These are phyloP conservation scores for Sarcophaga rosellei DNA, from an alignment of 2,888 invertebrate species.

Conservation along the genomic window DNA sequence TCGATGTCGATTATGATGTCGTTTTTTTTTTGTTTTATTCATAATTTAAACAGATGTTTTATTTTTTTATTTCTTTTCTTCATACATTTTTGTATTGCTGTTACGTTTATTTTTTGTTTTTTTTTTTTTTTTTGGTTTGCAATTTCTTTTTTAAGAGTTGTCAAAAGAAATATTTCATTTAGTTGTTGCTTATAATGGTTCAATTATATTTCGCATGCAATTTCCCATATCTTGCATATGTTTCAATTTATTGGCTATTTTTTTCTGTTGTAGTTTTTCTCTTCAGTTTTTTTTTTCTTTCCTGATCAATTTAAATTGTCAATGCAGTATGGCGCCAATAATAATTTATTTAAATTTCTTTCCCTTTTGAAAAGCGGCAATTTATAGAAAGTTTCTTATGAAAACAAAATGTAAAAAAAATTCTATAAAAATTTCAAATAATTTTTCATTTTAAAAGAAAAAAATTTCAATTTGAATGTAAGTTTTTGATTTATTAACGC, in stretches of 20 bases:
- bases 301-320: conserved; percentile 68
- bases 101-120: conserved; percentile 2
- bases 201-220: conserved; percentile 63
- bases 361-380: conserved; percentile 68
- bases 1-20: conserved; percentile 48
- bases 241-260: conserved; percentile 32
- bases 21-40: conserved; percentile 13
- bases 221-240: conserved; percentile 31
- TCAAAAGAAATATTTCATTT: conserved; percentile 12
- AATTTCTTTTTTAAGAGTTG: background rate
- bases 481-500: background rate
- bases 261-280: conserved; percentile 11
- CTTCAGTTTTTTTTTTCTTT: conserved; percentile 30
- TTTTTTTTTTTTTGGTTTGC: background rate
- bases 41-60: conserved; percentile 60
- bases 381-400: conserved; percentile 69
- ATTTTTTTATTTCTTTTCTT: background rate
- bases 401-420: background rate
- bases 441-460: background rate
- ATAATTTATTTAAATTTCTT: conserved; percentile 65
- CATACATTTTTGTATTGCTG: conserved; percentile 7
- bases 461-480: too few species aligned
- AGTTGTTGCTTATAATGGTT: conserved; percentile 37
- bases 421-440: conserved; percentile 14
- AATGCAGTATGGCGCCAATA: conserved; percentile 69